These are phyloP conservation scores for Scomber scombrus DNA, from an alignment of 2,113 vertebrate species.

Conservation along the genomic window DNA sequence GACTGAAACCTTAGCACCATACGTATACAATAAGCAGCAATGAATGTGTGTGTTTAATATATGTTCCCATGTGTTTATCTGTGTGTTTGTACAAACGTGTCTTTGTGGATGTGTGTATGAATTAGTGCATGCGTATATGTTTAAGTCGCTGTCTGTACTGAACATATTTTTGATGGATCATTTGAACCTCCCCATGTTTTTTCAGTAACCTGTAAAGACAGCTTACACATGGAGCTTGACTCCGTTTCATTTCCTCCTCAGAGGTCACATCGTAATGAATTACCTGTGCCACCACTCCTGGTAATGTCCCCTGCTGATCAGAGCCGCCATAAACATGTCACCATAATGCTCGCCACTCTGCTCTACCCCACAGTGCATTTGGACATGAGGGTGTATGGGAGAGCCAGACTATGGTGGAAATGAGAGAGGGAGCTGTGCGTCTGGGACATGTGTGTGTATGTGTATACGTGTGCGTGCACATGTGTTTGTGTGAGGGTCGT, in stretches of 20 bases:
- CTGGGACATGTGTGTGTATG: slow-evolving; percentile 52
- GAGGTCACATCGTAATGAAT: slow-evolving; percentile 82
- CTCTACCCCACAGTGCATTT: slow-evolving; percentile 91
- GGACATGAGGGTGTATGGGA: slow-evolving; percentile 89
- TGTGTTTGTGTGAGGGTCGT: slow-evolving; percentile 37
- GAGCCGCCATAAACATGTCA: slow-evolving; percentile 96
- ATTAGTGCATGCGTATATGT: slow-evolving; percentile 16
- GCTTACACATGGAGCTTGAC: slow-evolving; percentile 73
- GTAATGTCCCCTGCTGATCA: slow-evolving; percentile 83
- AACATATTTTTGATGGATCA: slow-evolving; percentile 48
- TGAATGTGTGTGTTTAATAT: background rate
- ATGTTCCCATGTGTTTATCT: slow-evolving; percentile 2
- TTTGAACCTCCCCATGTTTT: slow-evolving; percentile 8
- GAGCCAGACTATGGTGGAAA: slow-evolving; percentile 89
- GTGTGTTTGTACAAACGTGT: slow-evolving; percentile 10
- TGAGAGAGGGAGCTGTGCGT: slow-evolving; percentile 90
- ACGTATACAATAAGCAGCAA: background rate
- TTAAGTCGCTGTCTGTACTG: slow-evolving; percentile 28
- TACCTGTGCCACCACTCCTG: slow-evolving; percentile 86
- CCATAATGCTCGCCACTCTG: slow-evolving; percentile 95
- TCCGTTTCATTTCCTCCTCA: slow-evolving; percentile 82
- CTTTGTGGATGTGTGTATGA: slow-evolving; percentile 9
- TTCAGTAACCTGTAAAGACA: slow-evolving; percentile 57
- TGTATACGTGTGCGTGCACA: slow-evolving; percentile 59
- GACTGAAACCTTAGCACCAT: background rate